Base-by-base conservation (phyloP, 2,113 vertebrate genomes). In the Cyrtonyx montezumae region DNA sequence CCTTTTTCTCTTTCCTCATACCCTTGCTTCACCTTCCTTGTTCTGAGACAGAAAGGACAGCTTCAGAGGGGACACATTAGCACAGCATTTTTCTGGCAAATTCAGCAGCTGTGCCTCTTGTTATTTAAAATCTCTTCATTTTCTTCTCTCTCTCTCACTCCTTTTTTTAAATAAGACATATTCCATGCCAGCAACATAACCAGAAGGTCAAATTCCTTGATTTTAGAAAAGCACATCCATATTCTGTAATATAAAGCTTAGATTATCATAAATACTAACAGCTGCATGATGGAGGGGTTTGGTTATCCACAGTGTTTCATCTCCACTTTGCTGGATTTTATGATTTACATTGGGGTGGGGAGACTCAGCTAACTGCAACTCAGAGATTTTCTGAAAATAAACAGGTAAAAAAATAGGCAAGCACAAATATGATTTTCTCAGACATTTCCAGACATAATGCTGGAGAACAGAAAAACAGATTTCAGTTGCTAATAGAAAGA, bases 321-420 rank as follows among this genome's bases (percentile, higher is more conserved):
- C 30, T 94, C 12, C 22, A 26, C 7, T 68, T 85, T 36, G 32
- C 11, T 81, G 18, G 11, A 2, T 2, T 80, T 84, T 90, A 14
- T 68, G 53, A 49, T 48, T 86, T 81, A 45, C 11, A 25, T 2
- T 0, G 0, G 25, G 2, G 2, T 61, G 9, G 14, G 75, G 20
- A 75, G 30, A 3, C 36, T 84, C 81, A 30, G 13, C 40, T 90
- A 46, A 63, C 32, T 21, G 13, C 12, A 7, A 36, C 16, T 73
- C 21, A 40, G 55, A 80, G 51, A 71, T 56, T 81, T 88, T 81
- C 62, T 88, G 58, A 82, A 92, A 92, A 73, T 34, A 77, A 89
- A 77, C n/a, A 56, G 6, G 26, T 36, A 3, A 23, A 22, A 46
- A 87, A 73, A 9, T 6, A n/a, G 11, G 3, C 23, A 77, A 82